A percentile compares a stretch with the other conserved stretches of the same genome.
phyloP scores from a whole-genome alignment of 2,113 vertebrate species.

The Noctilio leporinus region DNA sequence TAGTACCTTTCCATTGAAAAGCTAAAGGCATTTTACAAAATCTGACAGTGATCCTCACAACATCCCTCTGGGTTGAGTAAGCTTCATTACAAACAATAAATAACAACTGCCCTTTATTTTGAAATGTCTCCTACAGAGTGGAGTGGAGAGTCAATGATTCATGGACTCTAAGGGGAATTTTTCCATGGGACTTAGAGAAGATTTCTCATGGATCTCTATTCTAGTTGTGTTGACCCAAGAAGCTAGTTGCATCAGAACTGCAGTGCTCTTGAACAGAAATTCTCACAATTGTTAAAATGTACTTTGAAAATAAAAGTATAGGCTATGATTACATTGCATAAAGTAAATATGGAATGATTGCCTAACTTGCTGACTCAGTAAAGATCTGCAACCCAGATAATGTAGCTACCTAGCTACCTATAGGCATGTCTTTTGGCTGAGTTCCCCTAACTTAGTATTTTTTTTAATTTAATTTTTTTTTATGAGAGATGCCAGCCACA shows the following conservation, averaged over 20 bases:
- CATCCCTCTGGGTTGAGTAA: neutral
- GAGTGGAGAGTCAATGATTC: neutral
- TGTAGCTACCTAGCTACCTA: neutral
- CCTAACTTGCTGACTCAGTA: neutral
- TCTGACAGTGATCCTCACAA: constrained; percentile 37
- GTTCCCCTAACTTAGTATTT: neutral
- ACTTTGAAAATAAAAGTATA: constrained; percentile 14
- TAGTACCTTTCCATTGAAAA: constrained; percentile 49
- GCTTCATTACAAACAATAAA: constrained; percentile 61
- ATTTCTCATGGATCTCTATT: neutral
- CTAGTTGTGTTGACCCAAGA: neutral
- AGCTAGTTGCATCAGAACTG: neutral
- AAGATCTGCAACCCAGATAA: neutral
- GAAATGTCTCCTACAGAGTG: constrained; percentile 35
- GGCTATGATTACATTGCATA: neutral
- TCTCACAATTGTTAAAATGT: neutral
- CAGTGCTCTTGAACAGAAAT: neutral
- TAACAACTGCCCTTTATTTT: constrained; percentile 50
- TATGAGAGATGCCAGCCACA: neutral
- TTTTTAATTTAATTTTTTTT: neutral
- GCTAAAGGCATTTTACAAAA: constrained; percentile 56
- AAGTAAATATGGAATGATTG: constrained; percentile 1
- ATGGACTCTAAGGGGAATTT: neutral
- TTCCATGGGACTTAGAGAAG: neutral
- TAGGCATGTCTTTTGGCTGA: neutral